Percentiles rank a stretch among this genome's conserved stretches.
Conservation (phyloP, 2,797 vertebrate species). For the Ptychobarbus kaznakovi region DNA sequence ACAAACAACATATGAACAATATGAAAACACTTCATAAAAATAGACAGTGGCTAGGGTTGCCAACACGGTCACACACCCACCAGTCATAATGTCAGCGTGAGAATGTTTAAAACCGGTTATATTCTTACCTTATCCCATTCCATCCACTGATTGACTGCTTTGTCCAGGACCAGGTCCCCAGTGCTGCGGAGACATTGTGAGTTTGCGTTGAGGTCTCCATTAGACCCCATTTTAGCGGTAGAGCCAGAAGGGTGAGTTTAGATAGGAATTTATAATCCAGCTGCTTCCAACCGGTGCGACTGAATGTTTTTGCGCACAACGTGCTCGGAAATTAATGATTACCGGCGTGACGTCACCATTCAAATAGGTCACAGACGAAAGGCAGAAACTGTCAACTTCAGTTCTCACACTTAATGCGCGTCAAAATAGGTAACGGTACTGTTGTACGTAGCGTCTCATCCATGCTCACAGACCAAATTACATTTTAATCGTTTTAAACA, state of each 20-base stretch:
- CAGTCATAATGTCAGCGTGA: background rate
- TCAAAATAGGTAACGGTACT: background rate
- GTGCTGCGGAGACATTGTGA: conserved; percentile 68
- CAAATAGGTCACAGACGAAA: conserved; percentile 16
- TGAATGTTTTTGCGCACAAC: background rate
- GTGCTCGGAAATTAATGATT: conserved; percentile 34
- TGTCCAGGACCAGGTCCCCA: conserved; percentile 85
- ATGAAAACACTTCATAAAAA: background rate
- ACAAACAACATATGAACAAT: background rate
- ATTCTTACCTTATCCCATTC: conserved; percentile 86
- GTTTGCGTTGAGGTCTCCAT: conserved; percentile 84
- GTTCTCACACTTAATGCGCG: background rate
- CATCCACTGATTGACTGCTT: conserved; percentile 84
- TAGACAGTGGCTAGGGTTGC: background rate
- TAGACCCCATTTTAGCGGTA: conserved; percentile 69
- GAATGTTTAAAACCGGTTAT: background rate
- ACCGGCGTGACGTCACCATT: conserved; percentile 27
- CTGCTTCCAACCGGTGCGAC: conserved; percentile 11
- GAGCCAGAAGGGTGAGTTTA: background rate
- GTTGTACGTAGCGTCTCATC: background rate
- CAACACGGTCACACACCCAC: background rate
- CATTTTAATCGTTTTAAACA: background rate
- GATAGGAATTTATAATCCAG: background rate
- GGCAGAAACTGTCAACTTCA: background rate
- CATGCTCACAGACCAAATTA: background rate